Base-by-base conservation (phyloP, 2,797 vertebrate species). In the Ambastaia sidthimunki region DNA sequence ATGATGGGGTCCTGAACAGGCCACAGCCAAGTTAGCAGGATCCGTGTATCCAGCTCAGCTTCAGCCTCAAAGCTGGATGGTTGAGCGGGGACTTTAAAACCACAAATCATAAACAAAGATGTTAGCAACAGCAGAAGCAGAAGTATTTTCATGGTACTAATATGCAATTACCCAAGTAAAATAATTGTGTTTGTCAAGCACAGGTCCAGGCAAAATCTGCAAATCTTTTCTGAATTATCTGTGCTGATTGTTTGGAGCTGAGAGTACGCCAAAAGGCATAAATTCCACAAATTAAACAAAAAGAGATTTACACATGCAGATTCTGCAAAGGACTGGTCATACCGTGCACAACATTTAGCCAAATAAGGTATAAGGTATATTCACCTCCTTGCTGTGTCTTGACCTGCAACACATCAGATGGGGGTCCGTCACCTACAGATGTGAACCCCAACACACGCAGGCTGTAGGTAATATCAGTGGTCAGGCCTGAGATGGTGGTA, bases 371-470 rank as follows among this genome's bases (percentile, higher is more conserved):
- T 10, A 44, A 31, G 60, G 4, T 12, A 3, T 15, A 89, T 94
- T 10, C 89, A 96, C 97, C 97, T 89, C 97, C 96, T 85, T 97
- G 96, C 88, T 97, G 96, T 0, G 96, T 96, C 92, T 98, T 99
- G 91, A 99, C 95, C 88, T 96, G 96, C 87, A 99, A 94, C 84
- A 95, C 88, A 73, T 96, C 94, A 0, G 96, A 98, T 5, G 94
- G 95, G 0, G 97, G 97, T 0, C 97, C 97, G 0, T 98, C 96
- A 0, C 97, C 97, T 81, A 97, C 95, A 0, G 97, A 95, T 0
- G 97, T 99, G 86, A 97, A 99, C 74, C 94, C 96, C 76, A 98
- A 90, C 28, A 98, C 95, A 0, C 95, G 95, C 68, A 99, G 93
- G 86, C 94, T 96, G 87, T 99, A 99, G 4, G 96, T 98, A 87